Base-by-base conservation (phyloP, 2,888 invertebrate genomes). In the Drosophila prostipennis region DNA sequence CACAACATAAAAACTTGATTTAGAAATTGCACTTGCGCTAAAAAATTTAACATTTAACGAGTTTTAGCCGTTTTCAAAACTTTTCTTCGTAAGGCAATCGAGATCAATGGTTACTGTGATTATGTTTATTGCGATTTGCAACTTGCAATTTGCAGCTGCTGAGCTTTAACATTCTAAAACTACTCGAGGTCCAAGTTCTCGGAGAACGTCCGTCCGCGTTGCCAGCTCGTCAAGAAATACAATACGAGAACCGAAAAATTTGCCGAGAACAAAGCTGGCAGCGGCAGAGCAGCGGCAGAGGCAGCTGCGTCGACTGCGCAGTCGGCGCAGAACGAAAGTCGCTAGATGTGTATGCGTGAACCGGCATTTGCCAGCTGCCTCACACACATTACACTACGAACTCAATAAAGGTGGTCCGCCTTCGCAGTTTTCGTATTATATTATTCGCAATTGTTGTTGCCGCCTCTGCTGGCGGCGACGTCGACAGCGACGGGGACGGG, bases 151-250 rank as follows among this genome's bases (percentile, higher is more conserved):
- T 73, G 54, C 46, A 51, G 37, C 58, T 59, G 48, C 39, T 59
- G 58, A 29, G 57, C 57, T 40, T 58, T 40, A 86, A 68, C 71
- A 77, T 82, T 79, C 74, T 83, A 86, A 83, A 77, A 80, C 77
- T 77, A 79, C 68, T 73, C 58, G 81, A 78, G 67, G 65, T 79
- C 70, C 54, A 73, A 54, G 29, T 55, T 64, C 26, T 29, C 68
- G 39, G n/a, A 43, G 42, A 58, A 52, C 53, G 64, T 67, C 59
- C 72, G 72, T 63, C 26, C 48, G 90, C 87, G 80, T 90, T 73
- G 91, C 89, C 79, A 82, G 90, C 81, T 89, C 78, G 79, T 78
- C 80, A 87, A 78, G 78, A 76, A 52, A 40, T 73, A 60, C 72
- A 52, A 40, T 73, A 58, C 72, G 65, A 63, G 63, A 63, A 63